phyloP scores from a whole-genome alignment of 2,888 invertebrate genomes.

The Augiades crinisus region DNA sequence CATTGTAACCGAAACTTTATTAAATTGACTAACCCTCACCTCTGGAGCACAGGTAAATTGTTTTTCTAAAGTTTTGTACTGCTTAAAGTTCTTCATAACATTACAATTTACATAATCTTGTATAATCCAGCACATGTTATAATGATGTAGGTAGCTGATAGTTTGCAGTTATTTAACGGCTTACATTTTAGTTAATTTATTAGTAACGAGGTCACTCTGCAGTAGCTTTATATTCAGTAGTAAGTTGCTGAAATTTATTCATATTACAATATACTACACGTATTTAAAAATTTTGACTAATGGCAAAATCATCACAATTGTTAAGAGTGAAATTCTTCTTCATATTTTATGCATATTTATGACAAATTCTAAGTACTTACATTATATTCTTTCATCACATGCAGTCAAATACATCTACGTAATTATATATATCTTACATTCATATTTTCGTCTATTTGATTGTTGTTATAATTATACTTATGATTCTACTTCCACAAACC shows the following conservation, averaged over 20 bases:
- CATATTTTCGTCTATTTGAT: constrained; percentile 48
- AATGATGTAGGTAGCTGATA: constrained; percentile 17
- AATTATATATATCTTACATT: constrained; percentile 44
- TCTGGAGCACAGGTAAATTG: constrained; percentile 66
- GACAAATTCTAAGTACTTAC: constrained; percentile 43
- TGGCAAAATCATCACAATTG: constrained; percentile 80
- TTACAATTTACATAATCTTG: constrained; percentile 35
- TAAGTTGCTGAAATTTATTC: constrained; percentile 42
- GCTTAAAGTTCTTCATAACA: constrained; percentile 39
- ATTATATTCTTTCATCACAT: constrained; percentile 41
- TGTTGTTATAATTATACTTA: constrained; percentile 45
- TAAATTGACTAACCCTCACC: constrained; percentile 48
- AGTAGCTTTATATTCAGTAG: constrained; percentile 52
- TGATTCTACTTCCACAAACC: constrained; percentile 44
- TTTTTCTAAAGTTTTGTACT: constrained; percentile 42
- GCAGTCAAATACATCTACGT: constrained; percentile 39
- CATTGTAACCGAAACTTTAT: constrained; percentile 2
- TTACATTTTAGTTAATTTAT: constrained; percentile 34
- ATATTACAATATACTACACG: constrained; percentile 39
- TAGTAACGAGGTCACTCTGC: constrained; percentile 40
- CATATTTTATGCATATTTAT: constrained; percentile 49
- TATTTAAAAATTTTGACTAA: constrained; percentile 67
- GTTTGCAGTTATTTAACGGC: constrained; percentile 33
- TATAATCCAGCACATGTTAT: constrained; percentile 29
- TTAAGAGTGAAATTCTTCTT: constrained; percentile 63